Evolutionary conservation across 2,797 vertebrate species (phyloP).

Genomic region (Thunnus albacares): DNA sequence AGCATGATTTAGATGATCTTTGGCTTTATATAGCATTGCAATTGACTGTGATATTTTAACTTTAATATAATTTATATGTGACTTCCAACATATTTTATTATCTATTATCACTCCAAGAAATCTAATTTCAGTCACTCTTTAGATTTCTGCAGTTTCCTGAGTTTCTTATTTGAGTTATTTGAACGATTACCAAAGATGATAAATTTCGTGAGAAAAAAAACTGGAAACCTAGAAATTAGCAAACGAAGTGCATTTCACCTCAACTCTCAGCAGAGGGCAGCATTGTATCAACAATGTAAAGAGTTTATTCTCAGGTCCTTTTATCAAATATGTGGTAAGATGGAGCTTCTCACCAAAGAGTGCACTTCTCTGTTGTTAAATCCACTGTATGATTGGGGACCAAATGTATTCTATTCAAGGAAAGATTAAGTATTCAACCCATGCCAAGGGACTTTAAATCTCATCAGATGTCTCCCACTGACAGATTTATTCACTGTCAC

Average conservation of each 20-base stretch:
- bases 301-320: not conserved
- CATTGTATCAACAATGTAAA: slow-evolving; percentile 23
- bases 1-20: too few relatives aligned
- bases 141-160: too few relatives aligned
- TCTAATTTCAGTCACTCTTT: too few relatives aligned
- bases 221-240: not conserved
- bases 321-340: slow-evolving; percentile 3
- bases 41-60: too few relatives aligned
- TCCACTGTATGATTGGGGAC: slow-evolving; percentile 3
- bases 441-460: slow-evolving; percentile 32
- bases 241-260: slow-evolving; percentile 14
- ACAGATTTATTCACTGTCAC: slow-evolving; percentile 52
- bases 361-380: slow-evolving; percentile 17
- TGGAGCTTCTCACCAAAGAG: not conserved
- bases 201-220: not conserved
- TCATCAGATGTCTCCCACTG: slow-evolving; percentile 31
- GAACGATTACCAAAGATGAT: too few relatives aligned
- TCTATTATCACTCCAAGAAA: too few relatives aligned
- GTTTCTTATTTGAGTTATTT: too few relatives aligned
- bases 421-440: slow-evolving; percentile 21
- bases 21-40: too few relatives aligned
- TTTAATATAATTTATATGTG: too few relatives aligned
- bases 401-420: slow-evolving; percentile 10
- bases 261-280: slow-evolving; percentile 67
- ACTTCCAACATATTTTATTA: too few relatives aligned